Percentiles rank a stretch among this genome's conserved stretches.
phyloP scores from a whole-genome alignment of 2,888 invertebrate genomes.

The Drymonia ruficornis region DNA sequence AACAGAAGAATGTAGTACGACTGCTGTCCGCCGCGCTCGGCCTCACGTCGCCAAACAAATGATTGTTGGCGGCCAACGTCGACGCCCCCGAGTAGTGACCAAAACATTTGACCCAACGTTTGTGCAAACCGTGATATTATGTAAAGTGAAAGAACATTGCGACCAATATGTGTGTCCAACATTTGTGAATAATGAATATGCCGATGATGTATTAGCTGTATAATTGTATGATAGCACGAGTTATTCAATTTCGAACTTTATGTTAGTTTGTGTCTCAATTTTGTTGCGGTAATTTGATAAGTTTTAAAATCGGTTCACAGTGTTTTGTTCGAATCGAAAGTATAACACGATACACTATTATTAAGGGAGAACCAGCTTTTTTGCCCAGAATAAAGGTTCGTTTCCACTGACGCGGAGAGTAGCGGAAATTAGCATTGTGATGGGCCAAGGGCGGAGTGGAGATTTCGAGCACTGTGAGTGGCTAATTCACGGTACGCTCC shows the following conservation, averaged over 20 bases:
- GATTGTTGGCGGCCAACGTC: slow-evolving; percentile 45
- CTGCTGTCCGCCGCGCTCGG: slow-evolving; percentile 92
- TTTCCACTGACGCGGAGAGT: no score
- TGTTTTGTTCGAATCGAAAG: neutral
- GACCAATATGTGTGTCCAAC: slow-evolving; percentile 13
- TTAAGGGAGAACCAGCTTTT: neutral
- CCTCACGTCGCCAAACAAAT: slow-evolving; percentile 78
- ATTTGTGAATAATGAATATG: slow-evolving; percentile 11
- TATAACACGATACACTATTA: neutral
- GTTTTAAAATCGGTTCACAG: neutral
- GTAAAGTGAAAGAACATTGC: slow-evolving; percentile 6
- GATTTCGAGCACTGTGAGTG: no score
- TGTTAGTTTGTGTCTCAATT: neutral
- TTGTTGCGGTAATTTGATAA: neutral
- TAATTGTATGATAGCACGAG: slow-evolving; percentile 10
- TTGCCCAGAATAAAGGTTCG: no score
- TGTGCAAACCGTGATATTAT: slow-evolving; percentile 11
- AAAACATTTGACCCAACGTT: neutral
- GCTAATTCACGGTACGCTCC: no score
- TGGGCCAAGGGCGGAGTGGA: no score
- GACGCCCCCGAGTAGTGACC: neutral
- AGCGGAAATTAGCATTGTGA: no score
- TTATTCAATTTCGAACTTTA: neutral
- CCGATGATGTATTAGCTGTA: slow-evolving; percentile 27
- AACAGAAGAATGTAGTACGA: slow-evolving; percentile 91